A percentile compares a stretch with the other conserved stretches of the same genome.
phyloP scores from a whole-genome alignment of 2,113 vertebrate genomes.

The Upupa epops region DNA sequence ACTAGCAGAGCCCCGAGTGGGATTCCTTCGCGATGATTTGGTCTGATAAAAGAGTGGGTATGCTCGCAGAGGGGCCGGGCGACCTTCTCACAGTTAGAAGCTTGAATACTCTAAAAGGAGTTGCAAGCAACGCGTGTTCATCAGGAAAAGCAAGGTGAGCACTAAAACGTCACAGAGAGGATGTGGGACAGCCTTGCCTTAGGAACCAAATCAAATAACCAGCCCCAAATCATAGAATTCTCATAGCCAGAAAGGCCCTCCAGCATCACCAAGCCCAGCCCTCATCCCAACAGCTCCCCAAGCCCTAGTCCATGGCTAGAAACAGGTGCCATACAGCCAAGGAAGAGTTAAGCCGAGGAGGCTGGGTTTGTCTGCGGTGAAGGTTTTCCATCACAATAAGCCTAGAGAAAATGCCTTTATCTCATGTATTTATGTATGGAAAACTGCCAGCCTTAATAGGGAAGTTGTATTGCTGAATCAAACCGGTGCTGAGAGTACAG shows the following conservation, averaged over 20 bases:
- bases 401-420: not conserved
- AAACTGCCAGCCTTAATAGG: not conserved
- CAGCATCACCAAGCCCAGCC: no score
- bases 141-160: not conserved
- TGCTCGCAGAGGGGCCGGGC: not conserved
- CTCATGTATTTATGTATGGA: not conserved
- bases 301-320: no score
- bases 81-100: not conserved
- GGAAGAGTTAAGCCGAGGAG: not conserved
- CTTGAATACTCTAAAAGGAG: not conserved
- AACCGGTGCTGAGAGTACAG: not conserved
- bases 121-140: not conserved
- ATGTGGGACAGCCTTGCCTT: not conserved
- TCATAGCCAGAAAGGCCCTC: not conserved
- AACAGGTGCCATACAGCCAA: no score
- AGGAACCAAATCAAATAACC: not conserved
- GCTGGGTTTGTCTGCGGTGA: not conserved
- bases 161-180: not conserved
- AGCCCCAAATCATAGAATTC: not conserved
- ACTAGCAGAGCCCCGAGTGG: not conserved
- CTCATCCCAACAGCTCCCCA: no score
- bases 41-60: constrained; percentile 10
- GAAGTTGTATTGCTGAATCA: not conserved
- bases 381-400: not conserved
- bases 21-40: not conserved